Evolutionary conservation across 2,888 invertebrate genomes (phyloP).

Genomic region (Hymenopus coronatus): DNA sequence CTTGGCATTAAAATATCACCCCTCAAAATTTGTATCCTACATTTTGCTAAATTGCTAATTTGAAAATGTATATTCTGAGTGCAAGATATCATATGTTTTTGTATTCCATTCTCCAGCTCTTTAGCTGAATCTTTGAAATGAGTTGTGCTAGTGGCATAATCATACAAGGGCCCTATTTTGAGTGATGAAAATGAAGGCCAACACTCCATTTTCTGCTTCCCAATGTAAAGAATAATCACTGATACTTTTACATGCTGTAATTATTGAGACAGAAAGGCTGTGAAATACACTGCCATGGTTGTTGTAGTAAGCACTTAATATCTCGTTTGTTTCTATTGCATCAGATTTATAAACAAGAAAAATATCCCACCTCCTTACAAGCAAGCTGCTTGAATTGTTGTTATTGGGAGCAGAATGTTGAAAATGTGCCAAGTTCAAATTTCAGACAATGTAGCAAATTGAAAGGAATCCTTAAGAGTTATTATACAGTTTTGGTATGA

Average conservation of each 20-base stretch:
- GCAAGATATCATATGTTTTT: too few relatives aligned
- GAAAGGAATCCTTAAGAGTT: not conserved
- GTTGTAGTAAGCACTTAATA: not conserved
- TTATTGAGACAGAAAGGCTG: not conserved
- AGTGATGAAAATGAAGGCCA: not conserved
- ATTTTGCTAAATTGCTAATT: too few relatives aligned
- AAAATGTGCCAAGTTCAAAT: not conserved
- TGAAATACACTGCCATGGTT: not conserved
- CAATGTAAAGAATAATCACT: not conserved
- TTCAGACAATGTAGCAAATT: not conserved
- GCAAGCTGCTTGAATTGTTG: not conserved
- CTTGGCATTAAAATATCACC: too few relatives aligned
- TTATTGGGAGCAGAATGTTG: not conserved
- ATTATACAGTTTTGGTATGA: too few relatives aligned
- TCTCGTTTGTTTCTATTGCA: not conserved
- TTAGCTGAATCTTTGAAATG: too few relatives aligned
- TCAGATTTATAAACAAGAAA: not conserved
- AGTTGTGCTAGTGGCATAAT: too few relatives aligned
- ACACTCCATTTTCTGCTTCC: not conserved
- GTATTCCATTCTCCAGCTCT: too few relatives aligned
- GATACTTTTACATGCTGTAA: not conserved
- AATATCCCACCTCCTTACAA: not conserved
- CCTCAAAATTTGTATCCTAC: too few relatives aligned
- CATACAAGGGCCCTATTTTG: too few relatives aligned
- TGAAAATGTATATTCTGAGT: too few relatives aligned